Base-by-base conservation (phyloP, 1,140 invertebrate genomes). In the Microplitis demolitor region DNA sequence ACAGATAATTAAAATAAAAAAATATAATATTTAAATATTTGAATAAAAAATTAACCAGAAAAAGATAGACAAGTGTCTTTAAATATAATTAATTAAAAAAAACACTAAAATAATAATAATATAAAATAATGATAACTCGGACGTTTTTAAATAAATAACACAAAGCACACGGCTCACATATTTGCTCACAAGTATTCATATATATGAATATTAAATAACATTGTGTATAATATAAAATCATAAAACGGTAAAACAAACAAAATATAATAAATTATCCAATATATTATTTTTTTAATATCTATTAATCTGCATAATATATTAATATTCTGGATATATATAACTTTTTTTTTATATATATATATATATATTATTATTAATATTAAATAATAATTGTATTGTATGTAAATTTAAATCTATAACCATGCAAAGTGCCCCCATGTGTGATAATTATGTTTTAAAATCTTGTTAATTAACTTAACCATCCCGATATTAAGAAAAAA, bases 241-340 rank as follows among this genome's bases (percentile, higher is more conserved):
- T 85, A 87, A 87, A 87, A 87, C 84, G 81, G 84, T 85, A 87
- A 87, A 85, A 87, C 84, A 85, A 75, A 71, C 69, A 71, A 85
- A 87, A 87, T 85, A 85, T 83, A 87, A 85, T 83, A 84, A 84
- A 83, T 84, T 82, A 86, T 85, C 77, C 78, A 82, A 85, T 85
- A 87, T 86, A 87, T 85, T 85, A 83, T 80, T 60, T 64, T 54
- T 80, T 83, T 85, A 24, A 16, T 54, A 79, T 78, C 80, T 80
- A 82, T 83, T 79, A 80, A 82, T 83, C 82, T 86, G 82, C 74
- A 72, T 82, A 82, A 87, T 86, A 86, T 86, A 85, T 86, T 84
- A 85, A 85, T 86, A 83, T 84, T 86, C 80, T 85, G 80, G 53
- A 66, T 78, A 71, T 74, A 51, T 74, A 75, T 73, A 62, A 71